These are phyloP conservation scores for Bicyclus anynana DNA, from an alignment of 1,140 invertebrate species.

Conservation along the genomic window DNA sequence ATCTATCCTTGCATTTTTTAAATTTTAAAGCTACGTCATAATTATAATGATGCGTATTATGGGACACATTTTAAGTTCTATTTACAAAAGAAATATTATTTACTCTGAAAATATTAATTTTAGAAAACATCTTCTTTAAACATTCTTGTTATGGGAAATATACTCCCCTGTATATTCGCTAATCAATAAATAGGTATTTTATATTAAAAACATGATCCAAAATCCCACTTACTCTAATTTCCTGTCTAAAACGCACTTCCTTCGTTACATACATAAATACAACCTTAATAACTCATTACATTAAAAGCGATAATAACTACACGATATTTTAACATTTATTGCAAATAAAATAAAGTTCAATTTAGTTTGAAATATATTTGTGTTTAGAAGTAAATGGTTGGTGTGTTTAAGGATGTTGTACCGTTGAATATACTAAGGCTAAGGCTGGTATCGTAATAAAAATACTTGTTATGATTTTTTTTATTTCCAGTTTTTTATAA, in stretches of 20 bases:
- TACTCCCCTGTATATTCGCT: no score
- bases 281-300: conserved; percentile 6
- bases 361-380: background rate
- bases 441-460: background rate
- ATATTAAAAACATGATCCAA: background rate
- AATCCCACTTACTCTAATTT: conserved; percentile 14
- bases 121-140: no score
- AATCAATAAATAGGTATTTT: background rate
- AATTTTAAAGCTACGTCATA: no score
- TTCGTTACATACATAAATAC: conserved; percentile 7
- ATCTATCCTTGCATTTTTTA: no score
- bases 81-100: no score
- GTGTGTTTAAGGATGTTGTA: conserved; percentile 17
- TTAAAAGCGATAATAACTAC: background rate
- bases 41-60: no score
- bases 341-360: background rate
- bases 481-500: background rate
- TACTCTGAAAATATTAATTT: no score
- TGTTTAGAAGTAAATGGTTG: background rate
- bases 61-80: no score
- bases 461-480: background rate
- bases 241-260: conserved; percentile 10
- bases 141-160: no score
- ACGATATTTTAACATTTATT: background rate
- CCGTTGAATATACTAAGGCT: background rate